Evolutionary conservation across 2,888 invertebrate genomes (phyloP).

Genomic region (Pollenia griseotomentosa): DNA sequence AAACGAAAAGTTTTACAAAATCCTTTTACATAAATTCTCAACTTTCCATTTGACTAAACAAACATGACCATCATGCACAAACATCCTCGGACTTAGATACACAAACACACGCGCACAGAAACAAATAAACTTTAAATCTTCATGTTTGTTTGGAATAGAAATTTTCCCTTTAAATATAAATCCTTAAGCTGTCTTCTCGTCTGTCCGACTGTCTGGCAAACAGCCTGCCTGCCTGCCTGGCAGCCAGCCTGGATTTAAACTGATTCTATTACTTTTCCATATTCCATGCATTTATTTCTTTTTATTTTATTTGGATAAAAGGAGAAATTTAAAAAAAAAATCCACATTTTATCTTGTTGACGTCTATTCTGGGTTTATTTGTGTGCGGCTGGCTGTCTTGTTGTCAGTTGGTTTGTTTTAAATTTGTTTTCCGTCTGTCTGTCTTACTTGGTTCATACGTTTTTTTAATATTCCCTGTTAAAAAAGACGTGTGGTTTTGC

Average conservation of each 20-base stretch:
- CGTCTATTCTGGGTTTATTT: slow-evolving; percentile 57
- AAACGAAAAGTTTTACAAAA: slow-evolving; percentile 41
- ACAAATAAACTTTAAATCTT: slow-evolving; percentile 32
- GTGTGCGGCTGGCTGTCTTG: slow-evolving; percentile 63
- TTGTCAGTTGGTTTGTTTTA: slow-evolving; percentile 59
- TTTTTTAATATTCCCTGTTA: slow-evolving; percentile 40
- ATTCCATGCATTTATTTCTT: not conserved
- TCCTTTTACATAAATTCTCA: slow-evolving; percentile 68
- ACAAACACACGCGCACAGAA: not conserved
- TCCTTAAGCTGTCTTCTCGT: slow-evolving; percentile 47
- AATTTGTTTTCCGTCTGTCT: slow-evolving; percentile 52
- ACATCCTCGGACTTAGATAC: slow-evolving; percentile 12
- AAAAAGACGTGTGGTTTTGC: slow-evolving; percentile 57
- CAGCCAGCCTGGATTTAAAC: slow-evolving; percentile 5
- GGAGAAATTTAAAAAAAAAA: slow-evolving; percentile 40
- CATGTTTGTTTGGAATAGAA: slow-evolving; percentile 22
- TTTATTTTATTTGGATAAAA: slow-evolving; percentile 14
- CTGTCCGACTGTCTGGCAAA: slow-evolving; percentile 9
- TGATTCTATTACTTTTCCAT: slow-evolving; percentile 42
- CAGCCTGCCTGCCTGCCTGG: slow-evolving; percentile 4
- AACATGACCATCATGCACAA: slow-evolving; percentile 67
- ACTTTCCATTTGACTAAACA: slow-evolving; percentile 72
- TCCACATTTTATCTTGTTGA: slow-evolving; percentile 71
- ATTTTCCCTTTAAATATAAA: slow-evolving; percentile 51
- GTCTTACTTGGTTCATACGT: slow-evolving; percentile 18